Evolutionary conservation across 2,888 invertebrate genomes (phyloP).

Genomic region (Conchocele bisecta): DNA sequence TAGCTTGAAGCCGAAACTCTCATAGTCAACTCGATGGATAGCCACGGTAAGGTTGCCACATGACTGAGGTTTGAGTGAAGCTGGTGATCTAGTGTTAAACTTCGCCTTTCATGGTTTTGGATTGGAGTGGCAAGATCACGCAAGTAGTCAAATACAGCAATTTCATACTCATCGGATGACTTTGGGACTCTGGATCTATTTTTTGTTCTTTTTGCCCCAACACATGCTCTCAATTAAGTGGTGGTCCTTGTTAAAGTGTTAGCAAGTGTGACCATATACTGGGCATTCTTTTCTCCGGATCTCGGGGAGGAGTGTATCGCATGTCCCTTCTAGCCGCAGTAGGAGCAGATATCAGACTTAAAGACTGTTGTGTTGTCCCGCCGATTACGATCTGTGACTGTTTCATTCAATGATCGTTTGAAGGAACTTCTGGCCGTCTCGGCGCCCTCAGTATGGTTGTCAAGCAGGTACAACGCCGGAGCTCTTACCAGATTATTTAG

Average conservation of each 20-base stretch:
- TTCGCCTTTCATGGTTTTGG: conserved; percentile 17
- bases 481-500: conserved; percentile 55
- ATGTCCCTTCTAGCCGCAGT: conserved; percentile 52
- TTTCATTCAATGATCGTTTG: neutral
- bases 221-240: conserved; percentile 41
- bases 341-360: conserved; percentile 39
- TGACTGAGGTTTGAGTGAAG: conserved; percentile 39
- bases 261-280: conserved; percentile 49
- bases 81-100: conserved; percentile 56
- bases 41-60: conserved; percentile 46
- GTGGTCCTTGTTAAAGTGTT: conserved; percentile 28
- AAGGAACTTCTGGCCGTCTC: conserved; percentile 40
- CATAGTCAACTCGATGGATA: conserved; percentile 44
- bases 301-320: conserved; percentile 22
- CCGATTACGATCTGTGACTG: too few relatives aligned
- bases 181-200: neutral
- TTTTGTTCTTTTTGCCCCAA: conserved; percentile 20
- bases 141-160: conserved; percentile 19
- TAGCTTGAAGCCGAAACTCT: conserved; percentile 43
- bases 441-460: too few relatives aligned
- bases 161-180: neutral
- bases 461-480: too few relatives aligned
- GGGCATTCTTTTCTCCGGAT: conserved; percentile 32
- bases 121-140: neutral
- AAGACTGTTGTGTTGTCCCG: too few relatives aligned